Evolutionary conservation across 2,113 vertebrate species (phyloP).

Genomic region (Cercocebus atys): DNA sequence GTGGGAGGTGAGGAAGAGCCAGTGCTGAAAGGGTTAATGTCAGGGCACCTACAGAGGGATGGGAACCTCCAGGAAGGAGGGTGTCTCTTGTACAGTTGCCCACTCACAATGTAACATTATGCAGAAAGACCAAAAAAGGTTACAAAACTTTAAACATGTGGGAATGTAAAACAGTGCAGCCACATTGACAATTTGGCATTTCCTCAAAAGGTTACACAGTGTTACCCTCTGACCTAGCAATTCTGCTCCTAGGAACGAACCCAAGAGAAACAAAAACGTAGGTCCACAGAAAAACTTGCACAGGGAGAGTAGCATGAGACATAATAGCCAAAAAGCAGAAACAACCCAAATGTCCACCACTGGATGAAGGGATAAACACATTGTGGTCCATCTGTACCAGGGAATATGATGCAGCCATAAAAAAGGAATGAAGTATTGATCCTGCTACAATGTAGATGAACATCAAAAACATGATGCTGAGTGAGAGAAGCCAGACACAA

Average conservation of each 20-base stretch:
- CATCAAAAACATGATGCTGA: too few species aligned
- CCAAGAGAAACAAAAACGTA: not conserved
- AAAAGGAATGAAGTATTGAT: not conserved
- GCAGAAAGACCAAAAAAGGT: not conserved
- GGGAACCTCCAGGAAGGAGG: not conserved
- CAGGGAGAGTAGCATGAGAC: not conserved
- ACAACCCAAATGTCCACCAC: not conserved
- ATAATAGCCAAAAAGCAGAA: not conserved
- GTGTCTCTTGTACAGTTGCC: accelerated
- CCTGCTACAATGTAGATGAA: not conserved
- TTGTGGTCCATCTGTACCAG: accelerated
- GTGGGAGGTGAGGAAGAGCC: not conserved
- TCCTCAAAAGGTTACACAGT: not conserved
- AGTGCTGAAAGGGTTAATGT: not conserved
- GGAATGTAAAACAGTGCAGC: not conserved
- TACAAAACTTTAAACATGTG: not conserved
- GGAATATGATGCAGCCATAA: not conserved
- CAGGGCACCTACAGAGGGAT: not conserved
- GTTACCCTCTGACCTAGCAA: not conserved
- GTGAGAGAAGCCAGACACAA: not conserved
- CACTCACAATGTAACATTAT: not conserved
- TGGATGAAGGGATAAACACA: accelerated
- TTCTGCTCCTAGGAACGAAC: not conserved
- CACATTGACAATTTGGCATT: not conserved
- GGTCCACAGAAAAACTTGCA: not conserved